Percentiles rank a stretch among this genome's conserved stretches.
Evolutionary conservation across 2,113 vertebrate genomes (phyloP).

Genomic region (Gila orcuttii): DNA sequence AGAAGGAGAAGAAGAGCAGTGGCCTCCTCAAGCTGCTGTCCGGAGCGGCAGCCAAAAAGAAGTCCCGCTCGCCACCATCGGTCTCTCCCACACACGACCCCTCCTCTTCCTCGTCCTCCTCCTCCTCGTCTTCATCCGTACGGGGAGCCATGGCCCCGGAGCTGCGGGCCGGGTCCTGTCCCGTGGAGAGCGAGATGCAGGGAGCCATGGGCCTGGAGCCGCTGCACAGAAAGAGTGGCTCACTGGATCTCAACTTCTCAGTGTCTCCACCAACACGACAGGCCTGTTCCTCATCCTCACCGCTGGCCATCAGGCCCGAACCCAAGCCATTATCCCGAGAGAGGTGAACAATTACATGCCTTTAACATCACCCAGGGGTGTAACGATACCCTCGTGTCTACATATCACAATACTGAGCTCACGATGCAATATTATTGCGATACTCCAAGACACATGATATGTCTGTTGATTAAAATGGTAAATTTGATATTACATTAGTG

Average conservation of each 20-base stretch:
- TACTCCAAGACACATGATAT: too few relatives aligned
- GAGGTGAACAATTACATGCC: constrained; percentile 73
- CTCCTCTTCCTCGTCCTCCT: constrained; percentile 46
- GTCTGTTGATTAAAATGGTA: too few relatives aligned
- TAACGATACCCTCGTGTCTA: too few relatives aligned
- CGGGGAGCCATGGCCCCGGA: constrained; percentile 83
- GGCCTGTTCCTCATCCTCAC: constrained; percentile 79
- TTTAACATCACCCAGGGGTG: too few relatives aligned
- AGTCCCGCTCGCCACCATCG: constrained; percentile 89
- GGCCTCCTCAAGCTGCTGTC: constrained; percentile 93
- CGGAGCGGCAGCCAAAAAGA: constrained; percentile 93
- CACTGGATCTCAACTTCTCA: constrained; percentile 94
- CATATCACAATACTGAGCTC: too few relatives aligned
- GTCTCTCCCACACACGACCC: constrained; percentile 86
- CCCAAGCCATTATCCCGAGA: constrained; percentile 92
- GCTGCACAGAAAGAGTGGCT: constrained; percentile 94
- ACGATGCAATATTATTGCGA: too few relatives aligned
- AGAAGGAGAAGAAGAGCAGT: constrained; percentile 95
- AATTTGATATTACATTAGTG: too few relatives aligned
- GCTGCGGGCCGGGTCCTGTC: constrained; percentile 89
- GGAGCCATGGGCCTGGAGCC: constrained; percentile 94
- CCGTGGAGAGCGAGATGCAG: constrained; percentile 93
- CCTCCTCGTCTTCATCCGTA: constrained; percentile 48
- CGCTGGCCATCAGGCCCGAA: constrained; percentile 87
- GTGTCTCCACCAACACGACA: constrained; percentile 87